Evolutionary conservation across 2,888 invertebrate genomes (phyloP).

Genomic region (Syrista parreyssii): DNA sequence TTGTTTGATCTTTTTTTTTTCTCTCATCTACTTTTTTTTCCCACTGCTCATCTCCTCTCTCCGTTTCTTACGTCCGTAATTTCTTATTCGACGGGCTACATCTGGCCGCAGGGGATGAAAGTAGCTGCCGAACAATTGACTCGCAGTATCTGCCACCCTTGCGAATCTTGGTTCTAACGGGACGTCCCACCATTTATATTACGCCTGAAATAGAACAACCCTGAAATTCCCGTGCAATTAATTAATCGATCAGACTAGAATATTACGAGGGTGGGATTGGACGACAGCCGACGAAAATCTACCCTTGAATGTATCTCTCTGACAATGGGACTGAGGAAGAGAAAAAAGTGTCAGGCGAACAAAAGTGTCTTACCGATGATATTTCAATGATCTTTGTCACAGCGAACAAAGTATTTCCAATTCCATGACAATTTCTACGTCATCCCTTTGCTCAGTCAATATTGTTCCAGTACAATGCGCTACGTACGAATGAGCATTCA

Average conservation of each 20-base stretch:
- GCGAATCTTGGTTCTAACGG: background rate
- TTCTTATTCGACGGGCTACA: background rate
- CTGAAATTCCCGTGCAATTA: conserved; percentile 12
- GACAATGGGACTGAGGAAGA: background rate
- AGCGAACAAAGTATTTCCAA: background rate
- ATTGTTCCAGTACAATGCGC: background rate
- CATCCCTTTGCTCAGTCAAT: background rate
- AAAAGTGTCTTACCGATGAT: background rate
- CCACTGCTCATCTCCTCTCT: background rate
- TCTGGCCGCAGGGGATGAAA: background rate
- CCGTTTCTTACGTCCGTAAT: background rate
- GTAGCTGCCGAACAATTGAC: background rate
- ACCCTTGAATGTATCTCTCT: background rate
- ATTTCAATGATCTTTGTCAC: background rate
- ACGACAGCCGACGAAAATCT: background rate
- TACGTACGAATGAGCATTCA: background rate
- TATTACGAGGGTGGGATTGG: conserved; percentile 6
- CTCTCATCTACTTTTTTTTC: background rate
- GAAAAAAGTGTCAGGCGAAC: background rate
- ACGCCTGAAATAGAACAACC: background rate
- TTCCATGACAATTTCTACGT: background rate
- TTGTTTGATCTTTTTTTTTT: background rate
- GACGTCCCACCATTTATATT: background rate
- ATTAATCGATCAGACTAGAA: conserved; percentile 22
- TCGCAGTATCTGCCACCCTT: background rate